phyloP scores from a whole-genome alignment of 2,113 vertebrate species.

The Chunga burmeisteri region DNA sequence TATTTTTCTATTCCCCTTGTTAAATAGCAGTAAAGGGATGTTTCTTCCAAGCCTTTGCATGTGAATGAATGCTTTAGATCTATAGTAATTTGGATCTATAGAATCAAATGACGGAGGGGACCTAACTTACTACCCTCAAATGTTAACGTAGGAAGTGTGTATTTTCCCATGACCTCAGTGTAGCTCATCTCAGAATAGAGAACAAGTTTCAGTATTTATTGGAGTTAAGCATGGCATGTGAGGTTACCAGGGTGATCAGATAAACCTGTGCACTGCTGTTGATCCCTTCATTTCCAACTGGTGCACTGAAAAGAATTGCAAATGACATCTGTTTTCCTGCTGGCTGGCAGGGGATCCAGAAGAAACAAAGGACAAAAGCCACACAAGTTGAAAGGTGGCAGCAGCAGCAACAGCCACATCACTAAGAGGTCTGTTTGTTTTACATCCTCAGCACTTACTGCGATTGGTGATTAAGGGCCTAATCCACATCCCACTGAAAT shows the following conservation, averaged over 20 bases:
- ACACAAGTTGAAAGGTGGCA: not conserved
- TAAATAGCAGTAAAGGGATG: not conserved
- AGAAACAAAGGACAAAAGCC: constrained; percentile 38
- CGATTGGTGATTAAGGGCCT: not conserved
- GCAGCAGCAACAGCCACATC: not conserved
- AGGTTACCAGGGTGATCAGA: constrained; percentile 32
- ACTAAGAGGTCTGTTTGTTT: not conserved
- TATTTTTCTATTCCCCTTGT: not conserved
- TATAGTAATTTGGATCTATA: not conserved
- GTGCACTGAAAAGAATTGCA: not conserved
- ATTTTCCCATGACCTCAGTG: not conserved
- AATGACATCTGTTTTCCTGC: constrained; percentile 2
- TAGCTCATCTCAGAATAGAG: not conserved
- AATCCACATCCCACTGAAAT: constrained; percentile 4
- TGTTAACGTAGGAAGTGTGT: not conserved
- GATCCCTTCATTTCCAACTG: constrained; percentile 7
- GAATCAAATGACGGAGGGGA: not conserved
- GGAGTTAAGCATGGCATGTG: not conserved
- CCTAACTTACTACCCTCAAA: not conserved
- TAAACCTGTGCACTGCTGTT: not conserved
- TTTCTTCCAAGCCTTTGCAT: not conserved
- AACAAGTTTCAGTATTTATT: not conserved
- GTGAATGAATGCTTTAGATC: not conserved
- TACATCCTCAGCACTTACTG: not conserved
- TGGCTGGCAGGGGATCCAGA: not conserved